Percentiles rank a stretch among this genome's conserved stretches.
Conservation (phyloP, 2,797 vertebrate genomes). For the Periparus ater region DNA sequence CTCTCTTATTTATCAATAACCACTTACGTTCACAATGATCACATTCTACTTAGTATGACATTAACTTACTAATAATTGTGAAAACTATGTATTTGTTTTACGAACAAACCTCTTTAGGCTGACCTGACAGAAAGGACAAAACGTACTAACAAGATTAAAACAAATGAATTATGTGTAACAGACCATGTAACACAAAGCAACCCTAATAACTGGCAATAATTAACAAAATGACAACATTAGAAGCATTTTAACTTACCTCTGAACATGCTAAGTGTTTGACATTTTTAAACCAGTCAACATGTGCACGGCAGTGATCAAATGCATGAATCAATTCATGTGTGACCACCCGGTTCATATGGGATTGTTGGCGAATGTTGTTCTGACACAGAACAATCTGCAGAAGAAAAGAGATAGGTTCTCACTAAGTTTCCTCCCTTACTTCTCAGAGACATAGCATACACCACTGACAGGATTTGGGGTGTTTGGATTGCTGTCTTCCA, state of each 20-base stretch:
- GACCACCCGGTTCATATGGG: slow-evolving; percentile 93
- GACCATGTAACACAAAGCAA: not conserved
- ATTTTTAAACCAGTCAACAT: slow-evolving; percentile 94
- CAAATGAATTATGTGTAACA: not conserved
- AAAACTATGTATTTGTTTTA: not conserved
- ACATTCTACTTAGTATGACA: not conserved
- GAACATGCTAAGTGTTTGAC: slow-evolving; percentile 92
- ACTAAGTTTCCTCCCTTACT: not conserved
- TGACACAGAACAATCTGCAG: slow-evolving; percentile 95
- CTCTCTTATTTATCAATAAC: not conserved
- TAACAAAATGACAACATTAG: not conserved
- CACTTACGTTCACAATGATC: not conserved
- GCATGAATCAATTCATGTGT: slow-evolving; percentile 95
- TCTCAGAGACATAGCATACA: not conserved
- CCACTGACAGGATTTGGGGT: not conserved
- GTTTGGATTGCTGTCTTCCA: not conserved
- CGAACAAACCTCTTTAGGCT: not conserved
- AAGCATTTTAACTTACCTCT: slow-evolving; percentile 82
- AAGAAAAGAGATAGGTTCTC: not conserved
- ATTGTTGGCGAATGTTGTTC: slow-evolving; percentile 92
- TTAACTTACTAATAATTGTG: not conserved
- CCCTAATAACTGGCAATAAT: not conserved
- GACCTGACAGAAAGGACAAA: not conserved
- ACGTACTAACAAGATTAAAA: not conserved
- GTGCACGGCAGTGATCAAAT: slow-evolving; percentile 94